These are phyloP conservation scores for Rhinogobius similis DNA, from an alignment of 2,113 vertebrate species.

Conservation along the genomic window DNA sequence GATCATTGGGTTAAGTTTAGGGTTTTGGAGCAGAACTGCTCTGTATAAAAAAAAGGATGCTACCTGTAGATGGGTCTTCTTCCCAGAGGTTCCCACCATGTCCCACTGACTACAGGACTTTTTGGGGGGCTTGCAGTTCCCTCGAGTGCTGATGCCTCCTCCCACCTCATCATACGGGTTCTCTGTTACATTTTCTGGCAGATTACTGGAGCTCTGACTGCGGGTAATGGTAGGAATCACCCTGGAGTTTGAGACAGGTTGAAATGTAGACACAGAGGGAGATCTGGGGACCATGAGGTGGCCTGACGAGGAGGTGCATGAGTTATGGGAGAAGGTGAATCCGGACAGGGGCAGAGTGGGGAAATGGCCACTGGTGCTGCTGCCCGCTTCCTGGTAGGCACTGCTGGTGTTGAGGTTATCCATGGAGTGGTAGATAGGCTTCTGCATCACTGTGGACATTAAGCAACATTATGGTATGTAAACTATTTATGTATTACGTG, in stretches of 20 bases:
- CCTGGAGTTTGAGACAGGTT: constrained; percentile 29
- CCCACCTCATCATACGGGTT: constrained; percentile 58
- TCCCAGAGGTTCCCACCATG: constrained; percentile 43
- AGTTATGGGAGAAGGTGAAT: constrained; percentile 43
- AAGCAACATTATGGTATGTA: not conserved
- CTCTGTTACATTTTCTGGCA: constrained; percentile 67
- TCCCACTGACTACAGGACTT: constrained; percentile 78
- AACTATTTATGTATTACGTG: not conserved
- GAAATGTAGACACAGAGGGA: not conserved
- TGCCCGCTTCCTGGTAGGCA: constrained; percentile 55
- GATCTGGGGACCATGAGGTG: constrained; percentile 54
- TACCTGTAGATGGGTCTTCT: constrained; percentile 69
- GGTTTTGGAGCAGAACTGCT: no score
- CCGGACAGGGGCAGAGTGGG: constrained; percentile 55
- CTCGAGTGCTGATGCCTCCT: constrained; percentile 28
- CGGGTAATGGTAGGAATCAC: constrained; percentile 71
- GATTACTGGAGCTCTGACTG: constrained; percentile 76
- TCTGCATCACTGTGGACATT: constrained; percentile 47
- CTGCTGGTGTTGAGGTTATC: constrained; percentile 77
- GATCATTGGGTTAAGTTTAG: no score
- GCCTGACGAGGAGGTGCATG: constrained; percentile 38
- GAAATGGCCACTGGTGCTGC: constrained; percentile 33
- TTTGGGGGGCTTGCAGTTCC: constrained; percentile 43
- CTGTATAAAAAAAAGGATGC: no score
- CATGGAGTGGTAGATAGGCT: constrained; percentile 75